Conservation (phyloP, 2,797 vertebrate species). For the Centroberyx gerrardi region DNA sequence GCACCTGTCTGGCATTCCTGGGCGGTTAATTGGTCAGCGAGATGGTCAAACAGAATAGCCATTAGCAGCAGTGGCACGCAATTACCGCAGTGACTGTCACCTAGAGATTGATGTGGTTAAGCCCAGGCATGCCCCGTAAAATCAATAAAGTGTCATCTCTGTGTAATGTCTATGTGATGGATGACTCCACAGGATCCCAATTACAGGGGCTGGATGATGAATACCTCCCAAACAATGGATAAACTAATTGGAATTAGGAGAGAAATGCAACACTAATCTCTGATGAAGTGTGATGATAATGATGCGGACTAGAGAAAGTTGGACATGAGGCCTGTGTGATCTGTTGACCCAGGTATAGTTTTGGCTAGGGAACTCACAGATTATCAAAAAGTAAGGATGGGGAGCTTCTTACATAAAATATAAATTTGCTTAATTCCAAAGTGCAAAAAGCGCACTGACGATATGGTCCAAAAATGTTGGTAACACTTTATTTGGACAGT, state of each 20-base stretch:
- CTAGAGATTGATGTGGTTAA: constrained; percentile 77
- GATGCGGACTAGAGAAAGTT: constrained; percentile 11
- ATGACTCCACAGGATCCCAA: constrained; percentile 79
- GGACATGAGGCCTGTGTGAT: background rate
- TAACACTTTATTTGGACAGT: no score
- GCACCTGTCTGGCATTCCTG: constrained; percentile 57
- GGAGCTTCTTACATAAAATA: background rate
- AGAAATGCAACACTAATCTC: constrained; percentile 55
- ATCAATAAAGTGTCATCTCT: constrained; percentile 84
- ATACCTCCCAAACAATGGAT: constrained; percentile 68
- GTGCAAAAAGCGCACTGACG: background rate
- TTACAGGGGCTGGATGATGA: constrained; percentile 74
- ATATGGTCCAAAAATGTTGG: background rate
- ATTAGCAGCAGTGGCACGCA: constrained; percentile 71
- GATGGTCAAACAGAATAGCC: constrained; percentile 72
- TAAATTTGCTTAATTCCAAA: no score
- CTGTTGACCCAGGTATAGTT: background rate
- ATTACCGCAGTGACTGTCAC: constrained; percentile 75
- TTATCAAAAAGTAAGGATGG: background rate
- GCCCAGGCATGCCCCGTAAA: constrained; percentile 71
- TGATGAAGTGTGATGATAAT: constrained; percentile 60
- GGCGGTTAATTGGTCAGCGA: constrained; percentile 72
- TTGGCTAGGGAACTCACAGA: background rate
- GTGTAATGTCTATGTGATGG: constrained; percentile 75
- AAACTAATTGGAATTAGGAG: constrained; percentile 71